Percentiles rank a stretch among this genome's conserved stretches.
Evolutionary conservation across 2,888 invertebrate genomes (phyloP).

Genomic region (Polyommatus iphigenia): DNA sequence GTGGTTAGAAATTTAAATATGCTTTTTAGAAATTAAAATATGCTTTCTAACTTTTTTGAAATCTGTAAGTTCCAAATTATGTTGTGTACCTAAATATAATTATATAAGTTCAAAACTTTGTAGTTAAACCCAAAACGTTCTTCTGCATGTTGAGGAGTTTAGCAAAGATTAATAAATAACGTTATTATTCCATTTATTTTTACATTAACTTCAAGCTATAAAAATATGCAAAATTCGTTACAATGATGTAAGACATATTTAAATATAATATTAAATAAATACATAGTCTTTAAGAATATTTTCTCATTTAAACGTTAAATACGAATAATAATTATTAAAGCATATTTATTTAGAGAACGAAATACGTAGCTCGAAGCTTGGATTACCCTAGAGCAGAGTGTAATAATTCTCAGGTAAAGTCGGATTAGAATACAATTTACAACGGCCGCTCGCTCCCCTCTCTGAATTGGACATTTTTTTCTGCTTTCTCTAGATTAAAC

Average conservation of each 20-base stretch:
- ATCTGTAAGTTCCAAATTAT: no score
- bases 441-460: neutral
- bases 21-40: no score
- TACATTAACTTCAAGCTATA: no score
- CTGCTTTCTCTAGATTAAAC: neutral
- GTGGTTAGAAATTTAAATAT: no score
- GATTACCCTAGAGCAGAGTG: neutral
- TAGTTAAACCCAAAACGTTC: no score
- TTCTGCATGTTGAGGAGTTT: no score
- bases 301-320: neutral
- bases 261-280: neutral
- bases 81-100: no score
- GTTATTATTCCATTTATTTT: no score
- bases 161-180: no score
- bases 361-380: conserved; percentile 4
- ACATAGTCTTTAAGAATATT: neutral
- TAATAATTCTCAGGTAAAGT: conserved; percentile 13
- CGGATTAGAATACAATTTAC: conserved; percentile 10
- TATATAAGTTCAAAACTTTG: no score
- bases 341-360: conserved; percentile 10
- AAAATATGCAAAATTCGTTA: neutral
- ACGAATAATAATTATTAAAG: neutral
- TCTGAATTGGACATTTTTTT: neutral
- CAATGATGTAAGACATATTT: neutral
- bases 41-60: no score